These are phyloP conservation scores for Corythornis madagascariensis DNA, from an alignment of 2,113 vertebrate species.

Conservation along the genomic window DNA sequence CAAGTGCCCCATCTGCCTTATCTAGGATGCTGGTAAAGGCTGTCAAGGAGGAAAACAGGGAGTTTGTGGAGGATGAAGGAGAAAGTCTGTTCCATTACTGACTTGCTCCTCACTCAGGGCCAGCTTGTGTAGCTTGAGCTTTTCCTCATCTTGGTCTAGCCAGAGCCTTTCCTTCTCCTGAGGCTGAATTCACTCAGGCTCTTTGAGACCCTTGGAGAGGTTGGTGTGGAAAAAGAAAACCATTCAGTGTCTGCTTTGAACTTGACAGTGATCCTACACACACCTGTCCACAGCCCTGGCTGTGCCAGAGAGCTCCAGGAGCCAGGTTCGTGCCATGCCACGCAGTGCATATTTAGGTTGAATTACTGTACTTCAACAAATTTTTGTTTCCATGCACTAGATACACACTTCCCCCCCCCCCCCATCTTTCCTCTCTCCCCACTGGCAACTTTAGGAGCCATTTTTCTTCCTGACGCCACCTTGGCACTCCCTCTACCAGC, in stretches of 20 bases:
- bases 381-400: conserved; percentile 71
- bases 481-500: conserved; percentile 72
- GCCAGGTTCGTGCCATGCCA: neutral
- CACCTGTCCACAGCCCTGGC: conserved; percentile 23
- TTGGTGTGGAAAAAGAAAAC: conserved; percentile 15
- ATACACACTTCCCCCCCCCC: neutral
- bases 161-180: neutral
- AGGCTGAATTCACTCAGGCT: neutral
- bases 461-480: conserved; percentile 73
- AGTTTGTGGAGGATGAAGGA: neutral
- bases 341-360: neutral
- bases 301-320: neutral
- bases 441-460: conserved; percentile 50
- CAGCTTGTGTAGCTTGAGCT: neutral
- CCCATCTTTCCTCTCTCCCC: conserved; percentile 28
- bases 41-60: neutral
- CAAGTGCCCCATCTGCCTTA: neutral
- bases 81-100: neutral
- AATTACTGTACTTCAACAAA: conserved; percentile 52
- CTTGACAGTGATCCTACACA: neutral
- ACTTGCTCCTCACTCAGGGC: neutral
- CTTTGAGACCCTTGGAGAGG: neutral
- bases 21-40: neutral
- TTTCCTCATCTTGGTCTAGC: neutral
- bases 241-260: neutral